phyloP scores from a whole-genome alignment of 2,888 invertebrate genomes.

The Cryptus armator region DNA sequence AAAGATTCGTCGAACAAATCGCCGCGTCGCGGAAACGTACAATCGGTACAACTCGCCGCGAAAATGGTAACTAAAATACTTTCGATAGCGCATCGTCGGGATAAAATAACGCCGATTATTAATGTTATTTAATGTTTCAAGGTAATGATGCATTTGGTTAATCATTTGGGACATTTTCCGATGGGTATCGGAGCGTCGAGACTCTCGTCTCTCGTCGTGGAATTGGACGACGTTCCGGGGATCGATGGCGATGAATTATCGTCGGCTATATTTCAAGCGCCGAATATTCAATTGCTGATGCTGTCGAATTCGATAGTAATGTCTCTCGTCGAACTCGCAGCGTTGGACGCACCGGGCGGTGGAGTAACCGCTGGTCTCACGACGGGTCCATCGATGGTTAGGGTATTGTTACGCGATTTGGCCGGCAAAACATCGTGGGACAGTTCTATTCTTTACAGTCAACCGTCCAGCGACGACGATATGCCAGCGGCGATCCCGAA shows the following conservation, averaged over 20 bases:
- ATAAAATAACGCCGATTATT: conserved; percentile 7
- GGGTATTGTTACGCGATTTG: conserved; percentile 95
- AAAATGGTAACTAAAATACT: conserved; percentile 85
- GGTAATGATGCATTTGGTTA: conserved; percentile 94
- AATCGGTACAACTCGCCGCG: conserved; percentile 88
- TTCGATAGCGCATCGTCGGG: neutral
- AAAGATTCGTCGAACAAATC: conserved; percentile 83
- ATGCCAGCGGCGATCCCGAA: conserved; percentile 73
- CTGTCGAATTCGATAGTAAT: conserved; percentile 93
- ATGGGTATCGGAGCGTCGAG: conserved; percentile 95
- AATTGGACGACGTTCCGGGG: conserved; percentile 95
- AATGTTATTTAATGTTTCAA: conserved; percentile 75
- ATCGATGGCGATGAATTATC: conserved; percentile 91
- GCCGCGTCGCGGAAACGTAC: conserved; percentile 78
- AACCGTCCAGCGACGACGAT: conserved; percentile 86
- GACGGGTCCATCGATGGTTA: conserved; percentile 86
- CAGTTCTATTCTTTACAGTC: conserved; percentile 94
- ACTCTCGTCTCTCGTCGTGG: conserved; percentile 95
- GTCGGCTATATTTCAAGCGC: conserved; percentile 92
- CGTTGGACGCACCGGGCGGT: conserved; percentile 92
- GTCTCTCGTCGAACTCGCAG: conserved; percentile 95
- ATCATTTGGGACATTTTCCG: conserved; percentile 98
- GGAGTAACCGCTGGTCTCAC: conserved; percentile 87
- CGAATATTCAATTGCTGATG: conserved; percentile 94
- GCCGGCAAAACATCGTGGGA: conserved; percentile 99